Conservation (phyloP, 1,140 invertebrate genomes). For the Drosophila micromelanica region DNA sequence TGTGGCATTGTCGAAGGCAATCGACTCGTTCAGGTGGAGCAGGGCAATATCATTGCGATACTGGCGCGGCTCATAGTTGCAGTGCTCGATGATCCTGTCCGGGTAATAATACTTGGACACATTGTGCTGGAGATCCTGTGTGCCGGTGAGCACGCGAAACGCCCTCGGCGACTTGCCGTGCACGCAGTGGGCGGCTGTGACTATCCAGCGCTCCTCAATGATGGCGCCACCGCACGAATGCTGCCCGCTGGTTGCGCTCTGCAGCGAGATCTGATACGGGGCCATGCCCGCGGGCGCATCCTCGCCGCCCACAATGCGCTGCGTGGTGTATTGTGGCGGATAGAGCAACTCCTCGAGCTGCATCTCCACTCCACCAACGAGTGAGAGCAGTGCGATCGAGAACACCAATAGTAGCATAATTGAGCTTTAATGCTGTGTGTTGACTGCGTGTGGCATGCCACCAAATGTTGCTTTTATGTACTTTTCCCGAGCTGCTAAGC, state of each 20-base stretch:
- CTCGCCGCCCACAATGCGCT: constrained; percentile 84
- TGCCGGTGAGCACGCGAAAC: constrained; percentile 70
- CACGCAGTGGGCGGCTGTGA: constrained; percentile 85
- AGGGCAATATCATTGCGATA: constrained; percentile 86
- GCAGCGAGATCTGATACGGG: constrained; percentile 85
- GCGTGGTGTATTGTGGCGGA: constrained; percentile 66
- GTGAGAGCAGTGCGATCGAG: background rate
- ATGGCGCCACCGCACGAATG: constrained; percentile 85
- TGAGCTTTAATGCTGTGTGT: background rate
- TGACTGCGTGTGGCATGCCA: background rate
- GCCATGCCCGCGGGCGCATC: constrained; percentile 83
- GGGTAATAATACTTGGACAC: constrained; percentile 63
- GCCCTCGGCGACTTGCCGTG: constrained; percentile 42
- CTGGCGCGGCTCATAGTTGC: constrained; percentile 73
- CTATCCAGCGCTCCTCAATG: constrained; percentile 82
- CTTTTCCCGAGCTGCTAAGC: background rate
- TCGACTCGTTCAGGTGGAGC: constrained; percentile 83
- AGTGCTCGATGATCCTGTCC: constrained; percentile 72
- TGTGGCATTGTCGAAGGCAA: constrained; percentile 85
- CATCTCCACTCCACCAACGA: background rate
- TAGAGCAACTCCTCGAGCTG: constrained; percentile 42
- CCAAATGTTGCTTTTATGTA: constrained; percentile 18
- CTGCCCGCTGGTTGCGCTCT: constrained; percentile 45
- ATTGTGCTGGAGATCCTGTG: constrained; percentile 73
- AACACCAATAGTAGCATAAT: constrained; percentile 22